Conservation (phyloP, 2,797 vertebrate species). For the Erethizon dorsatum region DNA sequence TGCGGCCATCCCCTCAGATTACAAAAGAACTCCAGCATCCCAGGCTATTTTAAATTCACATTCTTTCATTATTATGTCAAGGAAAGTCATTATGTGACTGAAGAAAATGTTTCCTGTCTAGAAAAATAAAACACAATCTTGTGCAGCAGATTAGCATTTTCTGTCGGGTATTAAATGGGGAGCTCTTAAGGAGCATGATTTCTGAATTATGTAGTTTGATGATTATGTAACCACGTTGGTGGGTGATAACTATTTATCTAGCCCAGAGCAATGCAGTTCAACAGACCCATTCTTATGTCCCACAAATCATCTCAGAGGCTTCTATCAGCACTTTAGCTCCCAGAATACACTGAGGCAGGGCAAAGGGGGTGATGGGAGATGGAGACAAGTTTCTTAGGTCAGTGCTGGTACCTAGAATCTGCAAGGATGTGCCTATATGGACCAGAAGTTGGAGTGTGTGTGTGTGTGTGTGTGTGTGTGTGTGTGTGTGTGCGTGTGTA, state of each 20-base stretch:
- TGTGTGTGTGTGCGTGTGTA: background rate
- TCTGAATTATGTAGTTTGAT: conserved; percentile 74
- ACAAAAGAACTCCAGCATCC: conserved; percentile 63
- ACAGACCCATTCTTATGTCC: background rate
- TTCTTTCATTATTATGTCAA: conserved; percentile 75
- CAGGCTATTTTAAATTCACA: conserved; percentile 81
- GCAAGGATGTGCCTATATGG: background rate
- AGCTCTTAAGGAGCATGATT: conserved; percentile 28
- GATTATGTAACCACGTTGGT: conserved; percentile 57
- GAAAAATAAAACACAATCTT: conserved; percentile 78
- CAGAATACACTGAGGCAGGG: background rate
- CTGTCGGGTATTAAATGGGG: conserved; percentile 28
- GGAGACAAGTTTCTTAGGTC: background rate
- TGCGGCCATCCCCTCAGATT: conserved; percentile 62
- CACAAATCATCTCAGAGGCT: background rate
- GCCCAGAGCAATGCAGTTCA: conserved; percentile 19
- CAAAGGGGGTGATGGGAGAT: background rate
- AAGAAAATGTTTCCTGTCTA: conserved; percentile 81
- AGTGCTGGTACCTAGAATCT: background rate
- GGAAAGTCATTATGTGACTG: conserved; percentile 77
- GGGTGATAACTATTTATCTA: conserved; percentile 64
- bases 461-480: background rate
- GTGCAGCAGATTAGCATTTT: conserved; percentile 73
- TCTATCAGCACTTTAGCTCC: background rate
- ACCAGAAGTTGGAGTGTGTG: background rate